Base-by-base conservation (phyloP, 1,140 invertebrate genomes). In the Sipha flava region DNA sequence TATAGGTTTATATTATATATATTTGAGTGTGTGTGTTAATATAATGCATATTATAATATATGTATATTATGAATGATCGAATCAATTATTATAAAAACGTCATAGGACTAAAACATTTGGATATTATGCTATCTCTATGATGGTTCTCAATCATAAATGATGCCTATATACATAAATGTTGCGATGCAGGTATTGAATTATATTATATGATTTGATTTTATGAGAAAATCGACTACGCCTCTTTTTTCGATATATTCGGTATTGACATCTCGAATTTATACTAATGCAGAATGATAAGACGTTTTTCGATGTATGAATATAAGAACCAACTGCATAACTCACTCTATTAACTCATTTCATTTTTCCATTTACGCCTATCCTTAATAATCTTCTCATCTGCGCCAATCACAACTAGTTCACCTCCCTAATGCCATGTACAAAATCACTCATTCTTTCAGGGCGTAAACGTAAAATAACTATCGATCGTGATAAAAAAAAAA, bases 221-320 rank as follows among this genome's bases (percentile, higher is more conserved):
- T 1, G 16, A 49, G 43, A 10, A 26, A 49, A 72, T 49, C 9
- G 45, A 49, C 45, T 49, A 49, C 68, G 68, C 68, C 68, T 52
- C 49, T 45, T 31, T 72, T 49, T 72, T 31, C 7, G 4, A 43
- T 26, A 23, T 40, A 26, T 68, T 47, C 23, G 7, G 2, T 49
- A 72, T 72, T 49, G 68, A 72, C 68, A 72, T 72, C 45, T 31
- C 23, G 16, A 52, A 52, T 21, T 9, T 49, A 45, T 47, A 72
- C 68, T 72, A 72, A 72, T 72, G 68, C 21, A 72, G 45, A 49
- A 72, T 72, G 68, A 72, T 72, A 72, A 52, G 68, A 49, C 68
- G 68, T 72, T 72, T 72, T 72, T 21, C n/a, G n/a, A n/a, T n/a
- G n/a, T n/a, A n/a, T n/a, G n/a, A n/a, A n/a, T n/a, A n/a, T n/a